Evolutionary conservation across 2,797 vertebrate genomes (phyloP).

Genomic region (Astyanax mexicanus): DNA sequence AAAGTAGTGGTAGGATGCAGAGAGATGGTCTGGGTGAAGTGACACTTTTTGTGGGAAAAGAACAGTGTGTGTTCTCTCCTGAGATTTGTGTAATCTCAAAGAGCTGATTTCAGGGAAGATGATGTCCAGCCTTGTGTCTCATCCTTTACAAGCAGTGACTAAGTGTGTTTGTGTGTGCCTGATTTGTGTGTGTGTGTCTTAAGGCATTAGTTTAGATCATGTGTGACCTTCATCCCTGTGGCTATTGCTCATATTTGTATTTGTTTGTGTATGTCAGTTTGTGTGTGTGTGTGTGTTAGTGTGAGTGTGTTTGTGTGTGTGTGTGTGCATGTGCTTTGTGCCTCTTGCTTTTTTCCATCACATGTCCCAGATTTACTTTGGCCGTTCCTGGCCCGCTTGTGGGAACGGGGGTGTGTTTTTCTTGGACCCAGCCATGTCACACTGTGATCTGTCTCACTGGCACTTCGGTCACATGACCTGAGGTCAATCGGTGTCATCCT

Average conservation of each 20-base stretch:
- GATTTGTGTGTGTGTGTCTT: not conserved
- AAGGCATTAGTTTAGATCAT: slow-evolving; percentile 26
- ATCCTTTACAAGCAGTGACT: slow-evolving; percentile 18
- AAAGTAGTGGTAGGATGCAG: too few relatives aligned
- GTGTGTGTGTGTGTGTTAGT: slow-evolving; percentile 40
- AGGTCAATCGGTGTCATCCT: slow-evolving; percentile 43
- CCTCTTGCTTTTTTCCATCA: slow-evolving; percentile 72
- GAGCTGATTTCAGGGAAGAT: slow-evolving; percentile 46
- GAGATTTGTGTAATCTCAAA: slow-evolving; percentile 59
- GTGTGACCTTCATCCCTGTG: slow-evolving; percentile 18
- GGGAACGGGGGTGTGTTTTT: slow-evolving; percentile 77
- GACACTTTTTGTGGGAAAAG: slow-evolving; percentile 78
- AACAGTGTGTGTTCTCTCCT: slow-evolving; percentile 75
- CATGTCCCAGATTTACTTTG: slow-evolving; percentile 74
- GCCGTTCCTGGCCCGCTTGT: slow-evolving; percentile 65
- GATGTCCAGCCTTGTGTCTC: slow-evolving; percentile 31
- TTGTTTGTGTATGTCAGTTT: slow-evolving; percentile 30
- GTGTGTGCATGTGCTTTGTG: slow-evolving; percentile 16
- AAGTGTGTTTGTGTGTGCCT: slow-evolving; percentile 24
- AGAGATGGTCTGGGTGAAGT: slow-evolving; percentile 65
- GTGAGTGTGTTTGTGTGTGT: slow-evolving; percentile 59
- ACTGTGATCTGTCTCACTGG: slow-evolving; percentile 62
- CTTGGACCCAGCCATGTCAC: slow-evolving; percentile 66
- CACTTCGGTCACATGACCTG: slow-evolving; percentile 55
- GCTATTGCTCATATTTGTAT: not conserved